phyloP scores from a whole-genome alignment of 2,113 vertebrate species.

The Leiothrix lutea region DNA sequence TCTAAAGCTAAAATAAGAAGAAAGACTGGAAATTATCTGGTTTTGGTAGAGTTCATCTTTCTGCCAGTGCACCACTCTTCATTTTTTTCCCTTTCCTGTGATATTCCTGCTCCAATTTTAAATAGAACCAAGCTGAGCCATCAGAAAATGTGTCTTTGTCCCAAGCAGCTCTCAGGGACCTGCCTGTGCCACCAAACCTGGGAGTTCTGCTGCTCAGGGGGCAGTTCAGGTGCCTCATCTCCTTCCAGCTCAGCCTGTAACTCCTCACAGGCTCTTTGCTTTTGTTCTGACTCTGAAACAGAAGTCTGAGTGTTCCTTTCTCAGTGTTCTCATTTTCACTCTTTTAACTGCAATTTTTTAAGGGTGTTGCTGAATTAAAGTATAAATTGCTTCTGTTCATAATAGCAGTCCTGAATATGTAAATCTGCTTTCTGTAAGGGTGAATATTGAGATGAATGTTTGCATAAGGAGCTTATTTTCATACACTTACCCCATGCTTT shows the following conservation, averaged over 20 bases:
- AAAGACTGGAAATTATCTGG: neutral
- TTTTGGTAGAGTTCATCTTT: neutral
- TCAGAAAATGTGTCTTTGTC: neutral
- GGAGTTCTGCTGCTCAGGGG: neutral
- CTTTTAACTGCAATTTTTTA: neutral
- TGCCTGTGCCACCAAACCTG: neutral
- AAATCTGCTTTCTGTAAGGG: neutral
- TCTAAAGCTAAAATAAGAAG: slow-evolving; percentile 7
- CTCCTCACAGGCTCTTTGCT: neutral
- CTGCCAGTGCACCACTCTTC: neutral
- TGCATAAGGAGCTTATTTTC: neutral
- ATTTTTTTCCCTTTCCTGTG: neutral
- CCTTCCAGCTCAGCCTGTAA: neutral
- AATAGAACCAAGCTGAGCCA: neutral
- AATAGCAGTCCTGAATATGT: neutral
- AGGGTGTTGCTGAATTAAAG: neutral
- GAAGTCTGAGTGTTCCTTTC: neutral
- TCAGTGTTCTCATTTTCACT: neutral
- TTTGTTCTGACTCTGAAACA: neutral
- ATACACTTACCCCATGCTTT: neutral
- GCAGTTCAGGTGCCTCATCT: neutral
- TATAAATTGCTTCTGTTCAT: neutral
- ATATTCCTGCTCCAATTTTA: neutral
- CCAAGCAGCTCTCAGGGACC: neutral
- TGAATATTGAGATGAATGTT: neutral